Conservation (phyloP, 1,140 invertebrate species). For the Stegodyphus mimosarum region DNA sequence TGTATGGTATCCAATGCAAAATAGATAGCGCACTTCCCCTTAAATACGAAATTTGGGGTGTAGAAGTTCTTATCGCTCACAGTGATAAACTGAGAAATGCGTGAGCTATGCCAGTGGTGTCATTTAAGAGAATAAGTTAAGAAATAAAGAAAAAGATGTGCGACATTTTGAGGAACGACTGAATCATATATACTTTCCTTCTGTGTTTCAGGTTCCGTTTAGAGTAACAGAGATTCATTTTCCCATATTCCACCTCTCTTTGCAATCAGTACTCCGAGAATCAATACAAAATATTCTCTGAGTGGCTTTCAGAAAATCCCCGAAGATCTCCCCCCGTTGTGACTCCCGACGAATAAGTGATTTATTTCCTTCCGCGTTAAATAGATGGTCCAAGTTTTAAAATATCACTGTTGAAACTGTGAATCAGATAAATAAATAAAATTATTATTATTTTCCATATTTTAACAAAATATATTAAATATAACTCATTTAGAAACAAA, state of each 20-base stretch:
- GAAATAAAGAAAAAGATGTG: not conserved
- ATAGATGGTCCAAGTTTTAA: too few relatives aligned
- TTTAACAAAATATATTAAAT: too few relatives aligned
- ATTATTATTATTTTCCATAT: too few relatives aligned
- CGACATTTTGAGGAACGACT: not conserved
- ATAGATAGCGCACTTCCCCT: too few relatives aligned
- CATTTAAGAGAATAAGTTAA: not conserved
- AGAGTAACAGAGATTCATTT: not conserved
- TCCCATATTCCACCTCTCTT: not conserved
- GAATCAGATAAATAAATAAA: too few relatives aligned
- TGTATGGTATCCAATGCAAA: too few relatives aligned
- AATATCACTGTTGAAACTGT: too few relatives aligned
- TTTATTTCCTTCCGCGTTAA: too few relatives aligned
- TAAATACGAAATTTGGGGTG: too few relatives aligned
- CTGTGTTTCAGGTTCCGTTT: not conserved
- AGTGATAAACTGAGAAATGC: too few relatives aligned
- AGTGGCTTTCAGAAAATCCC: not conserved
- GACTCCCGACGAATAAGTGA: not conserved
- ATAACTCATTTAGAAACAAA: too few relatives aligned
- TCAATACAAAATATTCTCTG: not conserved
- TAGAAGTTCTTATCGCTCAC: too few relatives aligned
- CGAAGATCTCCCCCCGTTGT: not conserved
- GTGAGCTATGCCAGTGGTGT: not conserved
- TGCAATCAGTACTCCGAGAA: not conserved
- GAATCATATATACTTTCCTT: not conserved